A percentile compares a stretch with the other conserved stretches of the same genome.
Conservation (phyloP, 1,140 invertebrate species). For the Drosophila bifasciata region DNA sequence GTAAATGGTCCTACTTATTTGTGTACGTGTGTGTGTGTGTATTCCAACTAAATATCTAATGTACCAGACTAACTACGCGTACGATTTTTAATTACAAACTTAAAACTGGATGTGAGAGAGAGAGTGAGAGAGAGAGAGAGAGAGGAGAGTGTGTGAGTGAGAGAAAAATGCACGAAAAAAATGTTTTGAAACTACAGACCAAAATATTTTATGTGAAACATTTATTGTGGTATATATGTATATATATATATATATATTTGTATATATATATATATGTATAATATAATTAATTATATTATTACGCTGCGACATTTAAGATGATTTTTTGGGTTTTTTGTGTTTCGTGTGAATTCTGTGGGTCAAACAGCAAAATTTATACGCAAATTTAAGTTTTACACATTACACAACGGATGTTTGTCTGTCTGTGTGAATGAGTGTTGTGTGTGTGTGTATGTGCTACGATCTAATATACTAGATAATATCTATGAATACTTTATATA, state of each 20-base stretch:
- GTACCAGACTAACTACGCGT: conserved; percentile 45
- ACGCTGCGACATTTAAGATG: conserved; percentile 63
- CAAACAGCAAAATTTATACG: conserved; percentile 50
- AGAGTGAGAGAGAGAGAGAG: too few species aligned
- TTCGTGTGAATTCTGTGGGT: conserved; percentile 36
- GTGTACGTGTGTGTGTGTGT: conserved; percentile 7
- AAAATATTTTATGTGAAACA: conserved; percentile 73
- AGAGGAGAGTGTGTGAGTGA: conserved; percentile 9
- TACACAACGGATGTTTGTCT: conserved; percentile 47
- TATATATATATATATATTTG: conserved; percentile 44
- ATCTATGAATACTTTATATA: conserved; percentile 57
- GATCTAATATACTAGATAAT: conserved; percentile 67
- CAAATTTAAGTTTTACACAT: conserved; percentile 52
- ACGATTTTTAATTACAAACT: conserved; percentile 43
- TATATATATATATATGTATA: conserved; percentile 45
- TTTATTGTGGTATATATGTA: conserved; percentile 68
- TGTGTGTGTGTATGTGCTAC: conserved; percentile 45
- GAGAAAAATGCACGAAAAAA: conserved; percentile 41
- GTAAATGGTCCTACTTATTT: conserved; percentile 7
- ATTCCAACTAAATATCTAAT: conserved; percentile 15
- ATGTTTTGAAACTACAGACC: conserved; percentile 62
- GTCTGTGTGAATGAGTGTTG: conserved; percentile 40
- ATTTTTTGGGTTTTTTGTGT: conserved; percentile 40
- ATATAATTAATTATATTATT: conserved; percentile 53
- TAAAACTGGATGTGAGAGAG: neutral